These are phyloP conservation scores for Lysiphlebus fabarum DNA, from an alignment of 1,140 invertebrate genomes.

Conservation along the genomic window DNA sequence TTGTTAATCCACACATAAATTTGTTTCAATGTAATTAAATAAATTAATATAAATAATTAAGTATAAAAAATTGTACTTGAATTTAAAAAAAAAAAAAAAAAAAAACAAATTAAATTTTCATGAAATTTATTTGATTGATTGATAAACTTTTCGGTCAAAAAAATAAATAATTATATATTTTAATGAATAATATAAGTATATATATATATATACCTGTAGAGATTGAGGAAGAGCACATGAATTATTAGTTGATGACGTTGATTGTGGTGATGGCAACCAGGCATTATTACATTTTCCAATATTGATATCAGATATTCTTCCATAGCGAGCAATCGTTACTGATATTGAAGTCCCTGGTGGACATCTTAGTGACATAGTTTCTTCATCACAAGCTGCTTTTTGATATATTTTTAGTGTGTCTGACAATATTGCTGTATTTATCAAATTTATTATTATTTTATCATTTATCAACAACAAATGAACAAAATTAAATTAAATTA, in stretches of 20 bases:
- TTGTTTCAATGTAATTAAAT: not conserved
- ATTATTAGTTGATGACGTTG: constrained; percentile 37
- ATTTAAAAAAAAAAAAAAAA: too few relatives aligned
- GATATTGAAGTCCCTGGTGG: constrained; percentile 82
- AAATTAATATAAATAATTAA: too few relatives aligned
- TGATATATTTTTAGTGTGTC: constrained; percentile 86
- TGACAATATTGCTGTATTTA: constrained; percentile 73
- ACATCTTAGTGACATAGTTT: constrained; percentile 78
- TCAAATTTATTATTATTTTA: too few relatives aligned
- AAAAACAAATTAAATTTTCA: too few relatives aligned
- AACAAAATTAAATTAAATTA: too few relatives aligned
- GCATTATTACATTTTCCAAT: constrained; percentile 50
- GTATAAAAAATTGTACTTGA: too few relatives aligned
- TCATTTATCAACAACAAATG: too few relatives aligned
- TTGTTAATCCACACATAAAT: too few relatives aligned
- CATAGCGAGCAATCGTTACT: constrained; percentile 76
- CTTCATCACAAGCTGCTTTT: constrained; percentile 81
- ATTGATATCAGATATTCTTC: constrained; percentile 51
- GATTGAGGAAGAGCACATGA: constrained; percentile 58
- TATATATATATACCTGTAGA: constrained; percentile 58
- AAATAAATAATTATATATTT: too few relatives aligned
- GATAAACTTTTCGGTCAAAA: too few relatives aligned
- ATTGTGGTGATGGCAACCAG: constrained; percentile 2
- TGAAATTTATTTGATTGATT: too few relatives aligned
- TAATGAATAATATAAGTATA: not conserved